Evolutionary conservation across 2,888 invertebrate genomes (phyloP).

Genomic region (Mimachlamys varia): DNA sequence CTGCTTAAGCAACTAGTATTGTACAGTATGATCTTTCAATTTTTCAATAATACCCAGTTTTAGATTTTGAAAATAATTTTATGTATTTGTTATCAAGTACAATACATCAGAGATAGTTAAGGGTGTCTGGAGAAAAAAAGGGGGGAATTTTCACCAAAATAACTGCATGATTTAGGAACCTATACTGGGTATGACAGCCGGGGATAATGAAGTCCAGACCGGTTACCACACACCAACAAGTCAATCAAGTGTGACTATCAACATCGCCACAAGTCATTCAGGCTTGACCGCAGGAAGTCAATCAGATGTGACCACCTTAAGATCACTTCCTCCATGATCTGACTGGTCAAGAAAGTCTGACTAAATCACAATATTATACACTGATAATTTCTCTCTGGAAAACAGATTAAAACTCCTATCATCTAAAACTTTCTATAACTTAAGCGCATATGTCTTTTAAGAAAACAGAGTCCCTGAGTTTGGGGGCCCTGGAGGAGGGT

Average conservation of each 20-base stretch:
- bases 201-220: neutral
- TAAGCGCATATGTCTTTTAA: neutral
- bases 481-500: too few species aligned
- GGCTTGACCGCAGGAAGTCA: slow-evolving; percentile 27
- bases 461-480: neutral
- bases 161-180: neutral
- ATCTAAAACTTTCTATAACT: too few species aligned
- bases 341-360: neutral
- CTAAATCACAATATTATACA: neutral
- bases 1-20: too few species aligned
- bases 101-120: too few species aligned
- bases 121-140: too few species aligned
- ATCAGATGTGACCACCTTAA: neutral
- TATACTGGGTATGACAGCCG: neutral
- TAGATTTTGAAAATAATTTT: too few species aligned
- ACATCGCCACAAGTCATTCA: neutral
- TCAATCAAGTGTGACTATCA: neutral
- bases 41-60: too few species aligned
- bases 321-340: neutral
- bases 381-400: too few species aligned
- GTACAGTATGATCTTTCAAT: too few species aligned
- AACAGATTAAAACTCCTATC: too few species aligned
- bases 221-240: neutral
- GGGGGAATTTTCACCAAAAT: too few species aligned
- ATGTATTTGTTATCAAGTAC: too few species aligned